These are phyloP conservation scores for Sebastes oblongus DNA, from an alignment of 2,797 vertebrate genomes.

Conservation along the genomic window DNA sequence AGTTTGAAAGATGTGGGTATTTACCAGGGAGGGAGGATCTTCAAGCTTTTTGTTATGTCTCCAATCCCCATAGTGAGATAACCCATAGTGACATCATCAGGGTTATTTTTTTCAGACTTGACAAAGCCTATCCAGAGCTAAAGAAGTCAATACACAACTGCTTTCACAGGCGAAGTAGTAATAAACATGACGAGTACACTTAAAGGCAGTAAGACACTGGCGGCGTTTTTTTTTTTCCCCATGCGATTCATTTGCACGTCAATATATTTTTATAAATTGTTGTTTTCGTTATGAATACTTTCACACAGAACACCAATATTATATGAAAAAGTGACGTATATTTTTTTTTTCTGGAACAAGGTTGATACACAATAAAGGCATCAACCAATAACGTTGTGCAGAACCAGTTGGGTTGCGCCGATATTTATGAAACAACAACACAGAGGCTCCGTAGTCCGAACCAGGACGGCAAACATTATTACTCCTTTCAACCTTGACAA, in stretches of 20 bases:
- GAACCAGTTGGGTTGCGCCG: too few species aligned
- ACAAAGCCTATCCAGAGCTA: not conserved
- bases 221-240: not conserved
- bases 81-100: not conserved
- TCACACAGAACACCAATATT: not conserved
- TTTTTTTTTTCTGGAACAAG: too few species aligned
- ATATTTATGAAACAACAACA: too few species aligned
- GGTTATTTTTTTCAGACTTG: not conserved
- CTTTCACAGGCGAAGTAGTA: not conserved
- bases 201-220: not conserved
- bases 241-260: not conserved
- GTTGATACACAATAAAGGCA: too few species aligned
- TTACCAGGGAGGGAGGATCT: not conserved
- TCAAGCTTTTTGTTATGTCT: not conserved
- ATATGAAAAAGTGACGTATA: not conserved
- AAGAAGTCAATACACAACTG: not conserved
- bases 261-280: not conserved
- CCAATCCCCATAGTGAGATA: not conserved
- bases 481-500: too few species aligned
- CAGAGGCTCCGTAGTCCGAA: too few species aligned
- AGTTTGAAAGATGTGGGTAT: slow-evolving; percentile 12
- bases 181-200: not conserved
- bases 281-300: not conserved
- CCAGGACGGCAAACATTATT: too few species aligned
- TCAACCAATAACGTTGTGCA: too few species aligned